phyloP scores from a whole-genome alignment of 2,888 invertebrate species.

The Actias luna region DNA sequence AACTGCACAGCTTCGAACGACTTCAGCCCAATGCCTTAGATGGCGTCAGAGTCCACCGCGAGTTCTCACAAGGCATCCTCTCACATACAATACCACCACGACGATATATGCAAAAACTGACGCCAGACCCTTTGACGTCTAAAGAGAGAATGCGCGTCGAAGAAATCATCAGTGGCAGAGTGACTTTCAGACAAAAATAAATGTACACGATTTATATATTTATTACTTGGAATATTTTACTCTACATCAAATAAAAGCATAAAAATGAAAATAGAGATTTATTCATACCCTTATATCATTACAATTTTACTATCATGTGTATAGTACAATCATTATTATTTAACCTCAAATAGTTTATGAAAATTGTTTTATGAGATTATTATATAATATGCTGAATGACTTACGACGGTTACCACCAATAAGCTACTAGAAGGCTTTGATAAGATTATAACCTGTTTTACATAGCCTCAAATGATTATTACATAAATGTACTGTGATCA shows the following conservation, averaged over 20 bases:
- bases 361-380: neutral
- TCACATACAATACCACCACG: conserved; percentile 74
- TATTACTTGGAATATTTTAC: neutral
- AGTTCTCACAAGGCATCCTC: conserved; percentile 82
- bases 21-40: conserved; percentile 84
- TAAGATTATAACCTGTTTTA: too few species aligned
- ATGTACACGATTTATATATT: neutral
- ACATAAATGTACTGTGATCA: too few species aligned
- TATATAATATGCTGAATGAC: too few species aligned
- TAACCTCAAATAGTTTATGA: neutral
- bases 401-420: too few species aligned
- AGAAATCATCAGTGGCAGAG: conserved; percentile 67
- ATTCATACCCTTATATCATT: neutral
- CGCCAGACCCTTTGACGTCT: conserved; percentile 62
- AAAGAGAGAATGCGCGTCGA: conserved; percentile 71
- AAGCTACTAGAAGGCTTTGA: too few species aligned
- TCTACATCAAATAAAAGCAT: neutral
- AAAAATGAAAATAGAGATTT: neutral
- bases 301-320: neutral
- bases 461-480: too few species aligned
- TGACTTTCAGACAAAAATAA: conserved; percentile 54
- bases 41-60: conserved; percentile 84
- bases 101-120: conserved; percentile 68
- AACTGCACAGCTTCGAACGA: conserved; percentile 82
- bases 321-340: neutral